Percentiles rank a stretch among this genome's conserved stretches.
Evolutionary conservation across 1,140 invertebrate genomes (phyloP).

Genomic region (Antheraea mylitta): DNA sequence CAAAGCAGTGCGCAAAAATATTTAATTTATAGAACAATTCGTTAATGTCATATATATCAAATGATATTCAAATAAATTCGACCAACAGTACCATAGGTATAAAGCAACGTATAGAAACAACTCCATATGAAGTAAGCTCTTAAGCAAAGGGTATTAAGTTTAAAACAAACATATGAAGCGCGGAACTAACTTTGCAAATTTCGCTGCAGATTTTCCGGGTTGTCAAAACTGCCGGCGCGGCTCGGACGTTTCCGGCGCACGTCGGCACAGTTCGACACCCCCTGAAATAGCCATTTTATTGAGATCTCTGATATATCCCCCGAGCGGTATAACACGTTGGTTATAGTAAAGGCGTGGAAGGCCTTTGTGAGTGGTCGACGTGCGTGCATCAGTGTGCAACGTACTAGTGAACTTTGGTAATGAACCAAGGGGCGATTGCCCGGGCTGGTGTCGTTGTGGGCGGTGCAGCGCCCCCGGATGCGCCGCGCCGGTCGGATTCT

Average conservation of each 20-base stretch:
- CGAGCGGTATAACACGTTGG: slow-evolving; percentile 12
- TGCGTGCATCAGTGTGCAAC: slow-evolving; percentile 42
- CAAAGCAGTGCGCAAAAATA: too few species aligned
- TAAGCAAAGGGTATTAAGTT: slow-evolving; percentile 8
- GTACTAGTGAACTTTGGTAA: slow-evolving; percentile 76
- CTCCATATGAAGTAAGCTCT: not conserved
- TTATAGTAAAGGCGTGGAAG: slow-evolving; percentile 23
- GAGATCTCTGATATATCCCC: slow-evolving; percentile 36
- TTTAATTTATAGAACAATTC: too few species aligned
- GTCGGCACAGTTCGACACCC: slow-evolving; percentile 49
- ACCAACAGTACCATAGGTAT: too few species aligned
- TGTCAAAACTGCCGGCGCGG: slow-evolving; percentile 56
- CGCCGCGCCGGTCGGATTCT: slow-evolving; percentile 37
- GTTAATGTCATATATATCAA: too few species aligned
- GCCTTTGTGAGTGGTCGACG: slow-evolving; percentile 29
- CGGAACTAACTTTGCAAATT: slow-evolving; percentile 8
- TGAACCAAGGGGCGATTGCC: slow-evolving; percentile 67
- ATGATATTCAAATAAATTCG: too few species aligned
- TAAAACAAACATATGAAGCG: slow-evolving; percentile 6
- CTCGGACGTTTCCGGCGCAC: slow-evolving; percentile 48
- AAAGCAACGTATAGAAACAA: not conserved
- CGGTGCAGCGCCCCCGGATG: slow-evolving; percentile 28
- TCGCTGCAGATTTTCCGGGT: slow-evolving; percentile 60
- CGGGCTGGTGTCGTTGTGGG: slow-evolving; percentile 39
- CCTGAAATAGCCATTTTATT: slow-evolving; percentile 27